Evolutionary conservation across 2,797 vertebrate species (phyloP).

Genomic region (Tarsius wallacei): DNA sequence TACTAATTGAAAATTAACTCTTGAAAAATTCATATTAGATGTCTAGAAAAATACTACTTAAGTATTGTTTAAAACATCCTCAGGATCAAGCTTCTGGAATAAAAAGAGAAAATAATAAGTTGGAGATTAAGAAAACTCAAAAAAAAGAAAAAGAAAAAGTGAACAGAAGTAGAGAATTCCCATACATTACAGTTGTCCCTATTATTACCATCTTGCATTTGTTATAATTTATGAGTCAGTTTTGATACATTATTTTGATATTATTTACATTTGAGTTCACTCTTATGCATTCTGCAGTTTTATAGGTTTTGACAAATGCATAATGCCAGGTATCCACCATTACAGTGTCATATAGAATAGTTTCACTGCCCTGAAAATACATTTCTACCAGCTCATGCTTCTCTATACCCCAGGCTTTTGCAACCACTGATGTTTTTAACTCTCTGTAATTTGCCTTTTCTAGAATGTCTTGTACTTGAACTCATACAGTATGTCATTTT

Average conservation of each 20-base stretch:
- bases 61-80: constrained; percentile 2
- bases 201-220: background rate
- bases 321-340: background rate
- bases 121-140: constrained; percentile 21
- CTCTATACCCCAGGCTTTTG: background rate
- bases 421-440: background rate
- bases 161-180: background rate
- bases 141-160: background rate
- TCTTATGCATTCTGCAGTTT: background rate
- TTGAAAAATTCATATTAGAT: constrained; percentile 64
- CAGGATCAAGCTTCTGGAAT: constrained; percentile 43
- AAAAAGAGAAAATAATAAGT: constrained; percentile 59
- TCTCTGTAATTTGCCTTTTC: background rate
- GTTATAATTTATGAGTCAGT: background rate
- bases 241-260: background rate
- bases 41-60: constrained; percentile 1
- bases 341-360: background rate
- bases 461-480: background rate
- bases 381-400: background rate
- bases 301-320: background rate
- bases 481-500: background rate
- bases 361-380: background rate
- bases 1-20: constrained; percentile 60
- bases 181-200: background rate
- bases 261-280: background rate